Percentiles rank a stretch among this genome's conserved stretches.
Evolutionary conservation across 1,140 invertebrate genomes (phyloP).

Genomic region (Drosophila orosa): DNA sequence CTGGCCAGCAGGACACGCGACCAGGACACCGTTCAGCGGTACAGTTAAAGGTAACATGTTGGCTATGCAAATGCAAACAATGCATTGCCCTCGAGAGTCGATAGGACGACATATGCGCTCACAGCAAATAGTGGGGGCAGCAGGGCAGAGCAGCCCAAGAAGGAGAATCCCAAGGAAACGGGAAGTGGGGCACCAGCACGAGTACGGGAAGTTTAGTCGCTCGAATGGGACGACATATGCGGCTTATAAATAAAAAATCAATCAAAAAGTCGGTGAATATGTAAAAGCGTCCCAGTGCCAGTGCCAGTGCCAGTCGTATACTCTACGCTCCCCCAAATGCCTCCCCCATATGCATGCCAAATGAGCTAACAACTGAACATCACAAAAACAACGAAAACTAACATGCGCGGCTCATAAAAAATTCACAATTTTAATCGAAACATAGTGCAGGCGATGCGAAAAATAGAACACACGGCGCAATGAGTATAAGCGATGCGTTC

Average conservation of each 20-base stretch:
- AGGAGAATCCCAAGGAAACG: slow-evolving; percentile 15
- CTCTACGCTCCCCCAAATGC: not conserved
- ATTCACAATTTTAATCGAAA: slow-evolving; percentile 80
- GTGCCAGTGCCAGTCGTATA: not conserved
- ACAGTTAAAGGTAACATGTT: slow-evolving; percentile 24
- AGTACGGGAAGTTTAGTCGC: slow-evolving; percentile 11
- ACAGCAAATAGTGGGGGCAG: not conserved
- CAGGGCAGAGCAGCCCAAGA: not conserved
- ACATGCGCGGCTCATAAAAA: slow-evolving; percentile 71
- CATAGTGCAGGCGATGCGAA: slow-evolving; percentile 65
- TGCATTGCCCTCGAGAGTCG: slow-evolving; percentile 65
- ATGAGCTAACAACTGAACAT: slow-evolving; percentile 47
- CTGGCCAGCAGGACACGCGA: slow-evolving; percentile 55
- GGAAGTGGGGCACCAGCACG: slow-evolving; percentile 14
- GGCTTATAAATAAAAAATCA: slow-evolving; percentile 79
- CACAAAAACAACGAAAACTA: slow-evolving; percentile 34
- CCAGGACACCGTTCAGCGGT: slow-evolving; percentile 18
- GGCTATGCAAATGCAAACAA: slow-evolving; percentile 71
- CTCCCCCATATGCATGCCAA: slow-evolving; percentile 53
- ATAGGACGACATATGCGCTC: slow-evolving; percentile 66
- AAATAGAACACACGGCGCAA: slow-evolving; percentile 66
- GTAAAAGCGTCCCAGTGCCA: slow-evolving; percentile 19
- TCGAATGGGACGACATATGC: slow-evolving; percentile 64
- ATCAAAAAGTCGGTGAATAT: slow-evolving; percentile 65
- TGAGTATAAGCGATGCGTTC: slow-evolving; percentile 53